phyloP scores from a whole-genome alignment of 2,888 invertebrate species.

The Pristionchus mayeri region DNA sequence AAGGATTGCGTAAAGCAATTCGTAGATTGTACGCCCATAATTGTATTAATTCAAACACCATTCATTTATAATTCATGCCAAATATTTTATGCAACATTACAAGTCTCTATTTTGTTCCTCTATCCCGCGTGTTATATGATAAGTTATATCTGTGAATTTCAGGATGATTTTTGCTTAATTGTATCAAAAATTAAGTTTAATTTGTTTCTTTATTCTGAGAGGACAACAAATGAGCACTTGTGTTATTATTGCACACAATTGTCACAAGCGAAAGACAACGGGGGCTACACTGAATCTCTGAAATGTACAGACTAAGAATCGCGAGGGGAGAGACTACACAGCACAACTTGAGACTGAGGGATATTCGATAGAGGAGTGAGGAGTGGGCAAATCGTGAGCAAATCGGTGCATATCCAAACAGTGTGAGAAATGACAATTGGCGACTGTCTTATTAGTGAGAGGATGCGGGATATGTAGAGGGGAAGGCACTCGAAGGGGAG shows the following conservation, averaged over 20 bases:
- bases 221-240: conserved; percentile 40
- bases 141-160: too few species aligned
- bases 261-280: background rate
- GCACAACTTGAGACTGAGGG: conserved; percentile 38
- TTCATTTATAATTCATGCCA: too few species aligned
- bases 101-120: too few species aligned
- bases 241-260: conserved; percentile 43
- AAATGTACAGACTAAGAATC: conserved; percentile 48
- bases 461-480: background rate
- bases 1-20: too few species aligned
- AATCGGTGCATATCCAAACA: conserved; percentile 14
- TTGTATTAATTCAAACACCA: too few species aligned
- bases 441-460: conserved; percentile 36
- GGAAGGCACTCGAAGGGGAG: conserved; percentile 14
- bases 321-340: background rate
- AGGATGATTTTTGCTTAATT: too few species aligned
- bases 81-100: too few species aligned
- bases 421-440: conserved; percentile 22
- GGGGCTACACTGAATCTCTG: conserved; percentile 6
- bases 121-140: too few species aligned
- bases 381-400: conserved; percentile 2
- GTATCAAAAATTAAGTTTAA: too few species aligned
- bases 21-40: too few species aligned
- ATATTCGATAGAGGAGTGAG: conserved; percentile 19
- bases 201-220: conserved; percentile 34